Percentiles rank a stretch among this genome's conserved stretches.
phyloP scores from a whole-genome alignment of 2,113 vertebrate genomes.

The Sphaerodactylus townsendi region DNA sequence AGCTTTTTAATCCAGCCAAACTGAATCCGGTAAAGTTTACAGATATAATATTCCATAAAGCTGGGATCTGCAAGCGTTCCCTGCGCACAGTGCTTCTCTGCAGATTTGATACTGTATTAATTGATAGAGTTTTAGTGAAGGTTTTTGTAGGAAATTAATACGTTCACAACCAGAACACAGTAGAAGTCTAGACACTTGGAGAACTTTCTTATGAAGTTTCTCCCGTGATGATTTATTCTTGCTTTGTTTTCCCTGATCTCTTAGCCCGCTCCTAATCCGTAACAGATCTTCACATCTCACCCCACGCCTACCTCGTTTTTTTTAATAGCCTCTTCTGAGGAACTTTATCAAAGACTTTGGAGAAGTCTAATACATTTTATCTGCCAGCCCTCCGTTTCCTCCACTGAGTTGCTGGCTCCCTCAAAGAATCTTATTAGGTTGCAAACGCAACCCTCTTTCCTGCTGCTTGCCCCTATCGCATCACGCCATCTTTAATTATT shows the following conservation, averaged over 20 bases:
- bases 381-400: background rate
- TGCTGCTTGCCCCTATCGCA: background rate
- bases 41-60: background rate
- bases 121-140: too few species aligned
- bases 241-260: background rate
- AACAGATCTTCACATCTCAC: constrained; percentile 14
- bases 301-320: background rate
- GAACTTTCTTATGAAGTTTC: background rate
- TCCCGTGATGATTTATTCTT: background rate
- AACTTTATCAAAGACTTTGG: constrained; percentile 16
- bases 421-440: background rate
- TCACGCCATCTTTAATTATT: constrained; percentile 24
- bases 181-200: background rate
- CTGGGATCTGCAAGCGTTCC: too few species aligned
- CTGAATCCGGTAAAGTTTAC: background rate
- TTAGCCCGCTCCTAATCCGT: background rate
- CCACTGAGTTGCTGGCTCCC: background rate
- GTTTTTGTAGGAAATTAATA: background rate
- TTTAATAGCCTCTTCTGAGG: constrained; percentile 10
- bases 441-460: background rate
- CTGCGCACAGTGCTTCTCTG: background rate
- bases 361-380: constrained; percentile 19
- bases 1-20: background rate
- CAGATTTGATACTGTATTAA: background rate
- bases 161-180: background rate